These are phyloP conservation scores for western clawed frog (Xenopus tropicalis) DNA, from an alignment of 2,113 vertebrate genomes.

Conservation along the genomic window DNA sequence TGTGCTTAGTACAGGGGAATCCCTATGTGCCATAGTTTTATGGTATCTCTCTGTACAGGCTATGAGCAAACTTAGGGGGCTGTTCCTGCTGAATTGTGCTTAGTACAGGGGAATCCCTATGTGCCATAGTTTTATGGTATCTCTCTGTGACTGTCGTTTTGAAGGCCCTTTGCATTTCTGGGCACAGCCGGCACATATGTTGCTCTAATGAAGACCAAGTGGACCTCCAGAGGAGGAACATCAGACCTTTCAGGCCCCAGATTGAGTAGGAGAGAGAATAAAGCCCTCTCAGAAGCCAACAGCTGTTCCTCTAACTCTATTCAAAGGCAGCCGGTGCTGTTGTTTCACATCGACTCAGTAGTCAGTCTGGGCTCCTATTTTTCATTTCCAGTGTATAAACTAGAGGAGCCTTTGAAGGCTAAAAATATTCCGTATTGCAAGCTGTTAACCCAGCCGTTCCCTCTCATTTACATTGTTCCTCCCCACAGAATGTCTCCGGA, in stretches of 20 bases:
- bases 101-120: too few relatives aligned
- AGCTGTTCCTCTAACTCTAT: conserved; percentile 23
- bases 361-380: conserved; percentile 24
- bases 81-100: too few relatives aligned
- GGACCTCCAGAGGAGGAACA: neutral
- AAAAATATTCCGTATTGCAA: conserved; percentile 28
- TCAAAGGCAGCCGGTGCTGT: conserved; percentile 9
- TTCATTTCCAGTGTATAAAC: conserved; percentile 32
- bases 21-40: too few relatives aligned
- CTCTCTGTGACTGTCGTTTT: neutral
- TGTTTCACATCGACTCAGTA: conserved; percentile 23
- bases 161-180: neutral
- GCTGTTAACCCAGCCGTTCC: conserved; percentile 30
- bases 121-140: too few relatives aligned
- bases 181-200: neutral
- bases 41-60: too few relatives aligned
- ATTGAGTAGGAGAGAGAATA: conserved; percentile 9
- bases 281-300: conserved; percentile 17
- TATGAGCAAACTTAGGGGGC: too few relatives aligned
- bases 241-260: neutral
- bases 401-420: conserved; percentile 34
- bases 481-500: neutral
- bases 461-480: neutral
- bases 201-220: neutral
- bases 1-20: too few relatives aligned